Conservation (phyloP, 23 tunicate species). For the Trididemnum nubilum region DNA sequence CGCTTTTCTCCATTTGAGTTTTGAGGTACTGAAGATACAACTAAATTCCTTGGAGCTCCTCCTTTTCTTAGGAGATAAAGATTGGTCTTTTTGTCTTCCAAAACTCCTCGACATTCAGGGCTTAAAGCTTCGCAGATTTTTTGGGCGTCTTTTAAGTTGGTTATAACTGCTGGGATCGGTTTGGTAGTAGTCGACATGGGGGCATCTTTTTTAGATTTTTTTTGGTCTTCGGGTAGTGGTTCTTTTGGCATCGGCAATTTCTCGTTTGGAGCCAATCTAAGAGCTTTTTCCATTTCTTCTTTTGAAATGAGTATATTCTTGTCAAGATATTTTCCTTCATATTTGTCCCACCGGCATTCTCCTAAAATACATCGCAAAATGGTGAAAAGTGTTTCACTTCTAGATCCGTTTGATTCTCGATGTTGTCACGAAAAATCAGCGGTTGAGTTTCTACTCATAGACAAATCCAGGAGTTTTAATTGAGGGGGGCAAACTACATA, state of each 20-base stretch:
- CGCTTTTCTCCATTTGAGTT: background rate
- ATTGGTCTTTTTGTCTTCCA: slow-evolving; percentile 42
- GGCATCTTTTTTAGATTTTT: background rate
- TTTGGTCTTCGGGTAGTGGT: background rate
- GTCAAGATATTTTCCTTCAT: slow-evolving; percentile 71
- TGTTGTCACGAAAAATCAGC: too few relatives aligned
- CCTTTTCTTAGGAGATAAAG: slow-evolving; percentile 51
- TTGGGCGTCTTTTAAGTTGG: slow-evolving; percentile 51
- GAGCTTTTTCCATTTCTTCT: background rate
- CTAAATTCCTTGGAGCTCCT: slow-evolving; percentile 60
- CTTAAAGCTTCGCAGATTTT: slow-evolving; percentile 54
- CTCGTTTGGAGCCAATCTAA: background rate
- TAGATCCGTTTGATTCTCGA: too few relatives aligned
- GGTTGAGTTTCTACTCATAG: too few relatives aligned
- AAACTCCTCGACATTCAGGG: slow-evolving; percentile 74
- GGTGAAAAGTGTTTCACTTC: too few relatives aligned
- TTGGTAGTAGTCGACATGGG: background rate
- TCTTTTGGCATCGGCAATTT: background rate
- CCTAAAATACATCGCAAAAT: slow-evolving; percentile 30
- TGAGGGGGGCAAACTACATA: too few relatives aligned
- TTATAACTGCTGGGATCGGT: slow-evolving; percentile 25
- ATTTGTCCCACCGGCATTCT: slow-evolving; percentile 61
- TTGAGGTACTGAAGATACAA: slow-evolving; percentile 31
- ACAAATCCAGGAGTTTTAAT: too few relatives aligned
- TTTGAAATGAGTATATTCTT: slow-evolving; percentile 32